Percentiles rank a stretch among this genome's conserved stretches.
phyloP scores from a whole-genome alignment of 2,888 invertebrate species.

The Plagodis dolabraria region DNA sequence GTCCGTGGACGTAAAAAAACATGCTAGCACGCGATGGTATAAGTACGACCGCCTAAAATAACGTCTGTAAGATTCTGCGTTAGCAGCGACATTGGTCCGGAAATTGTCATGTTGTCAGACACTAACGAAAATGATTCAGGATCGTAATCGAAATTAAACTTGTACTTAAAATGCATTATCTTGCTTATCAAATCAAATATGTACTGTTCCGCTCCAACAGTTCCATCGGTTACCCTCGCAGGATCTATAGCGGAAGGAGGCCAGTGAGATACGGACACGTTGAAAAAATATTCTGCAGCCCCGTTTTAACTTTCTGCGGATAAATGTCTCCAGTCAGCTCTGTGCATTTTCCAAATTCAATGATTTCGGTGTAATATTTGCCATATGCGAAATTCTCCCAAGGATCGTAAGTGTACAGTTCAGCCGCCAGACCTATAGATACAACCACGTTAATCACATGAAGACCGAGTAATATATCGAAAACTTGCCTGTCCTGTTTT shows the following conservation, averaged over 20 bases:
- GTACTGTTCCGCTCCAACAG: constrained; percentile 47
- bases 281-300: constrained; percentile 55
- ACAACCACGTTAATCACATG: constrained; percentile 54
- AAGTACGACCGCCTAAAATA: constrained; percentile 46
- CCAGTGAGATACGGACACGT: constrained; percentile 49
- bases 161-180: constrained; percentile 51
- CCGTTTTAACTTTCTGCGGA: constrained; percentile 49
- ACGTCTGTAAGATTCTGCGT: constrained; percentile 42
- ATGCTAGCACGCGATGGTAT: constrained; percentile 36
- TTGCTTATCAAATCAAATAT: constrained; percentile 52
- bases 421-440: constrained; percentile 47
- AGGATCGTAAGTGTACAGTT: constrained; percentile 62
- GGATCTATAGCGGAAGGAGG: constrained; percentile 58
- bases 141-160: constrained; percentile 44
- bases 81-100: constrained; percentile 43
- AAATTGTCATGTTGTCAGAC: constrained; percentile 44
- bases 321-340: constrained; percentile 39
- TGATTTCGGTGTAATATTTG: constrained; percentile 51
- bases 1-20: constrained; percentile 50
- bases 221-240: constrained; percentile 1
- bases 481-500: constrained; percentile 40
- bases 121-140: constrained; percentile 47
- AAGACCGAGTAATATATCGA: constrained; percentile 48
- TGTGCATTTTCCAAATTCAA: constrained; percentile 53
- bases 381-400: constrained; percentile 64